Conservation (phyloP, 1,140 invertebrate species). For the Hirudo medicinalis region DNA sequence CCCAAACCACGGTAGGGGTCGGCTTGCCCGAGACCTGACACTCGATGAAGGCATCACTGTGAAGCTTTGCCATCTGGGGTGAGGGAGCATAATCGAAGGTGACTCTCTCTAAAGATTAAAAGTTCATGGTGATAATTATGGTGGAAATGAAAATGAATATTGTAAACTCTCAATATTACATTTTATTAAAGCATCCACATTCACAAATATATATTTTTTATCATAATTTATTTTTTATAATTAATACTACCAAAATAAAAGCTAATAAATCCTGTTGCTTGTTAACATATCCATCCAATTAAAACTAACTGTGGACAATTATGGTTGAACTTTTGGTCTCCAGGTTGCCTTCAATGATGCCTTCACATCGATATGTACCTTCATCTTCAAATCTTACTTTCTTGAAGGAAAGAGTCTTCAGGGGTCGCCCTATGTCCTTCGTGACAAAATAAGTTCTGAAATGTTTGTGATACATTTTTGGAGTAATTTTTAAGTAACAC, state of each 20-base stretch:
- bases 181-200: too few species aligned
- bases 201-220: too few species aligned
- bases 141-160: too few species aligned
- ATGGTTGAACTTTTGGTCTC: not conserved
- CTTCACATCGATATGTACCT: not conserved
- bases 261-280: not conserved
- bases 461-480: not conserved
- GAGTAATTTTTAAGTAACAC: not conserved
- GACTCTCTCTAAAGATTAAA: conserved; percentile 22
- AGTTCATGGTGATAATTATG: not conserved
- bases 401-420: conserved; percentile 19
- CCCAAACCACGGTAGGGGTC: conserved; percentile 21
- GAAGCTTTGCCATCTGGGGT: conserved; percentile 16
- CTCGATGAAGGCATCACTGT: conserved; percentile 19
- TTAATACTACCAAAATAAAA: too few species aligned
- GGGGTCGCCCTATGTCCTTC: not conserved
- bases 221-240: not conserved
- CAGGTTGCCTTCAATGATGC: conserved; percentile 3
- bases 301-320: conserved; percentile 10
- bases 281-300: not conserved
- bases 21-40: conserved; percentile 22
- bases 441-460: not conserved
- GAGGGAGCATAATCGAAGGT: conserved; percentile 23
- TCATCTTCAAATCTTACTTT: conserved; percentile 15
- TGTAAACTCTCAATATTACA: too few species aligned